A percentile compares a stretch with the other conserved stretches of the same genome.
Evolutionary conservation across 2,113 vertebrate species (phyloP).

Genomic region (Austrofundulus limnaeus): DNA sequence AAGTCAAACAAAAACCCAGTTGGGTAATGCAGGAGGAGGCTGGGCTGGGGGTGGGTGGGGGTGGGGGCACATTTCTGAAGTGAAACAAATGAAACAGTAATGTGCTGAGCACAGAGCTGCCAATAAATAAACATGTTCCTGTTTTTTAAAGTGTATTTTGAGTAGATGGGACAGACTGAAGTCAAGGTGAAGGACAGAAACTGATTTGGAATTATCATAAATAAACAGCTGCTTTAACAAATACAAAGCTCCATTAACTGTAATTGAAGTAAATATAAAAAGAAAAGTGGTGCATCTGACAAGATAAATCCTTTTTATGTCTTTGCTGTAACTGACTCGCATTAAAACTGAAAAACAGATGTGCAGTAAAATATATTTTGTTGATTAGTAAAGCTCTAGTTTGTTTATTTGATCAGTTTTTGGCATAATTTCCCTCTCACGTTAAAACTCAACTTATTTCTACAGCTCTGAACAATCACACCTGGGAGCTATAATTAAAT

Average conservation of each 20-base stretch:
- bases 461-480: constrained; percentile 27
- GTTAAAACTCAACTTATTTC: constrained; percentile 20
- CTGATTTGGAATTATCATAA: neutral
- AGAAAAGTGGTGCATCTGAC: too few relatives aligned
- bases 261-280: neutral
- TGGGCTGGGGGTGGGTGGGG: neutral
- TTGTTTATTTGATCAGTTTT: neutral
- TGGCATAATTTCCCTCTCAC: constrained; percentile 8
- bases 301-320: too few relatives aligned
- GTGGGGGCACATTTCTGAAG: neutral
- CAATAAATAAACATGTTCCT: neutral
- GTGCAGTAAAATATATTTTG: neutral
- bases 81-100: neutral
- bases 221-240: neutral
- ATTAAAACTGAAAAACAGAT: constrained; percentile 23
- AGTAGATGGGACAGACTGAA: neutral
- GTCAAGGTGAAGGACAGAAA: neutral
- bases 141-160: constrained; percentile 2
- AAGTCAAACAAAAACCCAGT: neutral
- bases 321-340: neutral
- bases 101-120: neutral
- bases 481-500: constrained; percentile 60
- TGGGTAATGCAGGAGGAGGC: neutral
- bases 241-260: neutral
- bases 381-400: neutral